These are phyloP conservation scores for Tringa solitaria DNA, from an alignment of 2,113 vertebrate species.

Conservation along the genomic window DNA sequence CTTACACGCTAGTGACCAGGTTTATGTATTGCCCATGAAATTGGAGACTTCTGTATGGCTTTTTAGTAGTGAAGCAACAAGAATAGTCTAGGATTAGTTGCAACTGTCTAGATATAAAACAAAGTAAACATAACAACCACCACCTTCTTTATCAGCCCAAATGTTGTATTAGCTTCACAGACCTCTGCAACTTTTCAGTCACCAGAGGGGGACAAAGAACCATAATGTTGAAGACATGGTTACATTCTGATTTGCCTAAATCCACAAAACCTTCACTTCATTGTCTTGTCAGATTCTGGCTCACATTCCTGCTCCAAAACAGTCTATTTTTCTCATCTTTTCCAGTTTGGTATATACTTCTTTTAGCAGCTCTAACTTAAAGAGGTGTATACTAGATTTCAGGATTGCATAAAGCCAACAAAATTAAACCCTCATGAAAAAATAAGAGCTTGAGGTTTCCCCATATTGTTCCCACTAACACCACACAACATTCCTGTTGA, in stretches of 20 bases:
- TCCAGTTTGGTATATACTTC: neutral
- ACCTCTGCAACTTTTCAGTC: neutral
- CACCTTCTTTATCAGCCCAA: neutral
- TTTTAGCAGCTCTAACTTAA: neutral
- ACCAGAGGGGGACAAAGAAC: constrained; percentile 55
- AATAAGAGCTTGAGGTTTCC: neutral
- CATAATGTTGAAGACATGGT: neutral
- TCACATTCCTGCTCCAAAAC: neutral
- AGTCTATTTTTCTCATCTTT: neutral
- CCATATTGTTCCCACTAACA: neutral
- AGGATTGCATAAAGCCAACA: neutral
- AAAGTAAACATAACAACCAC: neutral
- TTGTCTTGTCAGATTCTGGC: neutral
- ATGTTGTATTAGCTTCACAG: neutral
- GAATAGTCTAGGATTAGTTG: neutral
- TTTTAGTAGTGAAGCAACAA: neutral
- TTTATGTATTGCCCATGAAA: neutral
- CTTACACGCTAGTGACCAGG: neutral
- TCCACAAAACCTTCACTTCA: neutral
- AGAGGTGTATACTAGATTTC: neutral
- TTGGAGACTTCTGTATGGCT: neutral
- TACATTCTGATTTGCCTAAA: neutral
- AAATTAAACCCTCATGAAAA: neutral
- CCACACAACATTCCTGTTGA: neutral
- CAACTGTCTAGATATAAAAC: neutral